phyloP scores from a whole-genome alignment of 2,888 invertebrate species.

The Latheticus oryzae region DNA sequence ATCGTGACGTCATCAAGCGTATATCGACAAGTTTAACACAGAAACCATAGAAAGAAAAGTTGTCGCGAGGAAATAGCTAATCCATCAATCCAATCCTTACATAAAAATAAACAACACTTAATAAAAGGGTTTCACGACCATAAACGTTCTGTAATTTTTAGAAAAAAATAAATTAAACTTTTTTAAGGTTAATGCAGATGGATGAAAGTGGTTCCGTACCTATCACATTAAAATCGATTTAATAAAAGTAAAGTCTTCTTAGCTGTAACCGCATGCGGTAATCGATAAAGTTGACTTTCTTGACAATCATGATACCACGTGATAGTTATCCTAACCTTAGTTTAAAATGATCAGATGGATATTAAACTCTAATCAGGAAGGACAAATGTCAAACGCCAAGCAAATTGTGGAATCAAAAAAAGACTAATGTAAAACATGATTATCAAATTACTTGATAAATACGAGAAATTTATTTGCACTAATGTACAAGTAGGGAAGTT shows the following conservation, averaged over 20 bases:
- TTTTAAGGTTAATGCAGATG: constrained; percentile 45
- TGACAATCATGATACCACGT: constrained; percentile 47
- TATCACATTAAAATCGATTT: constrained; percentile 56
- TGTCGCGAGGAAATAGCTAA: constrained; percentile 43
- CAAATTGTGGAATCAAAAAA: constrained; percentile 21
- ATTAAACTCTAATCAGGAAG: constrained; percentile 23
- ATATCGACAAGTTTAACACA: constrained; percentile 38
- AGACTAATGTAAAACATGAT: constrained; percentile 2
- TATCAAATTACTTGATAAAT: constrained; percentile 21
- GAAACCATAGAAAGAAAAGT: constrained; percentile 50
- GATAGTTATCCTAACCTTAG: constrained; percentile 42
- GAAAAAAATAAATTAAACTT: too few species aligned
- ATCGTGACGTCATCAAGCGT: constrained; percentile 36
- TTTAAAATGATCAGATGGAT: constrained; percentile 20
- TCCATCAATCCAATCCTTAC: constrained; percentile 42
- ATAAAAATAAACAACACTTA: constrained; percentile 20
- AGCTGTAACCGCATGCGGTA: constrained; percentile 48
- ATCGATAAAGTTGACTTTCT: constrained; percentile 47
- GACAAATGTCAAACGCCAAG: constrained; percentile 26
- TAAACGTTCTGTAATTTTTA: not conserved
- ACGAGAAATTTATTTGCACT: constrained; percentile 14
- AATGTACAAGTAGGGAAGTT: constrained; percentile 20
- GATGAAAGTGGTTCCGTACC: constrained; percentile 52
- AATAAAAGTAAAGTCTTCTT: constrained; percentile 47
- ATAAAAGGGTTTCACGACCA: constrained; percentile 7